Evolutionary conservation across 2,888 invertebrate genomes (phyloP), one percentile per base, ranked within the genome.

Genomic region (Petrolisthes manimaculis): DNA sequence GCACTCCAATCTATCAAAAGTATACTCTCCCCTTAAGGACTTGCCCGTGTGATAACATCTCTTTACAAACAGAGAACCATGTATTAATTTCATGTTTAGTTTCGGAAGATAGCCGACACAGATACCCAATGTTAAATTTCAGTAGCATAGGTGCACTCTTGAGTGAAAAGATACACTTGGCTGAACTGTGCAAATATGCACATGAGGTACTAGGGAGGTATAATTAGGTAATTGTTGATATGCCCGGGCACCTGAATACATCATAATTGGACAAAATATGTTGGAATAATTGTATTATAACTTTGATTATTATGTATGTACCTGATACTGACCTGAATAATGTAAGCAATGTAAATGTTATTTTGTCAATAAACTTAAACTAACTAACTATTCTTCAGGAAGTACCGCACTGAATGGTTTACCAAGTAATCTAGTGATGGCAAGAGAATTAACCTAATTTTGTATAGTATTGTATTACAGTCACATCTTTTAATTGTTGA

Each of bases 341-440:
- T 71, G 14, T 71, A 71, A 71, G 21, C 14, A 12, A n/a, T 71
- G n/a, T 21, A 71, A 71, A 71, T 71, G 71, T 71, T 71, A 71
- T 71, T 71, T 71, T 71, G 71, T 12, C 71, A 71, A 71, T 71
- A 71, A 71, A 71, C 71, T 71, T n/a, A n/a, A n/a, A n/a, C n/a
- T n/a, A n/a, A n/a, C n/a, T n/a, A n/a, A n/a, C n/a, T n/a, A n/a
- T n/a, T n/a, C n/a, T n/a, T n/a, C n/a, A n/a, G n/a, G n/a, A n/a
- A n/a, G n/a, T n/a, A n/a, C n/a, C n/a, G n/a, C n/a, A n/a, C n/a
- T n/a, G n/a, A n/a, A n/a, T n/a, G n/a, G n/a, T n/a, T n/a, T n/a
- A n/a, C n/a, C n/a, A n/a, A n/a, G n/a, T n/a, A n/a, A n/a, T n/a
- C n/a, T n/a, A n/a, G n/a, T n/a, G n/a, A n/a, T n/a, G n/a, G n/a